These are phyloP conservation scores for Chrysotoxum bicinctum DNA, from an alignment of 2,888 invertebrate species.

Conservation along the genomic window DNA sequence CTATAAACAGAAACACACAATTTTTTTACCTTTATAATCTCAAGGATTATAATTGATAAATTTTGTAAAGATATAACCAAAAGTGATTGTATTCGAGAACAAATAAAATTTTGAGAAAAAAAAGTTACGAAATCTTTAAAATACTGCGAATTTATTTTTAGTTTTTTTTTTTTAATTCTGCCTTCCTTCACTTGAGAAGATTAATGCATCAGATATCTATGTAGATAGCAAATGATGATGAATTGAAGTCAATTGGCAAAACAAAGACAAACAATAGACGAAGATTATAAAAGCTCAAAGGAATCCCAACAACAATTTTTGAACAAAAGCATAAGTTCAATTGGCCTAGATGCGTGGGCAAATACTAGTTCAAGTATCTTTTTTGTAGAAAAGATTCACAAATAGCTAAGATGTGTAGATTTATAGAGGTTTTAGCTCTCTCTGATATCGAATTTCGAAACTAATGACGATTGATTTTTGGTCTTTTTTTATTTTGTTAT, in stretches of 20 bases:
- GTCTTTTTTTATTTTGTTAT: neutral
- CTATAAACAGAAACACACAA: neutral
- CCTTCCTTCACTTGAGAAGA: conserved; percentile 31
- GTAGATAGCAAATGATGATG: conserved; percentile 27
- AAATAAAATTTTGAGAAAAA: conserved; percentile 25
- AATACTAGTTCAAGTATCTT: conserved; percentile 53
- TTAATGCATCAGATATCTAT: conserved; percentile 9
- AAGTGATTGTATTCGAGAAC: conserved; percentile 23
- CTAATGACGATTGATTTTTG: conserved; percentile 10
- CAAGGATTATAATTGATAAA: conserved; percentile 43
- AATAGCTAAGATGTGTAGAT: conserved; percentile 11
- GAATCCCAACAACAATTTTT: conserved; percentile 8
- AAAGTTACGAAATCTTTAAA: conserved; percentile 62
- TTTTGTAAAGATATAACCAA: conserved; percentile 28
- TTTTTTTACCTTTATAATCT: conserved; percentile 6
- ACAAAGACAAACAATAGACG: conserved; percentile 29
- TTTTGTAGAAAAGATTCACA: conserved; percentile 10
- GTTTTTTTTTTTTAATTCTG: neutral
- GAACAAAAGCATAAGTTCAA: conserved; percentile 28
- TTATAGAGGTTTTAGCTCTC: neutral
- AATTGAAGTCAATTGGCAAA: conserved; percentile 56
- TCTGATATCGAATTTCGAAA: conserved; percentile 29
- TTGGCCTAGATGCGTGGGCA: conserved; percentile 67
- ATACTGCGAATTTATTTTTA: conserved; percentile 59
- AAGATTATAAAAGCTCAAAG: neutral